Percentiles rank a stretch among this genome's conserved stretches.
Evolutionary conservation across 2,797 vertebrate species (phyloP).

Genomic region (Dipus sagitta): DNA sequence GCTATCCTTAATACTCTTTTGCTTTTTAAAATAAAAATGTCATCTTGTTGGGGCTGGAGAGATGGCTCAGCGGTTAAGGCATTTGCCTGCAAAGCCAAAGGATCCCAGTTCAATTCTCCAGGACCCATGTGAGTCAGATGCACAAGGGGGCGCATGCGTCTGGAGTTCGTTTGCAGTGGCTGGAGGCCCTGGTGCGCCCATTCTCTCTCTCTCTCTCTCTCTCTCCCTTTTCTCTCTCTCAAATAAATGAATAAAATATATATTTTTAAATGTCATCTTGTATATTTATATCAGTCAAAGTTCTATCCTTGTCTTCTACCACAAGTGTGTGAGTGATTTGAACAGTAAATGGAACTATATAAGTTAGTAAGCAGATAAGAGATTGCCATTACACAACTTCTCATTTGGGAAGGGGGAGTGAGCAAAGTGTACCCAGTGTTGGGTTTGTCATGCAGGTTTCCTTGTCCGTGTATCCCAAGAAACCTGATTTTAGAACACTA

Average conservation of each 20-base stretch:
- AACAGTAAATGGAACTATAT: constrained; percentile 7
- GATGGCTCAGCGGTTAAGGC: too few species aligned
- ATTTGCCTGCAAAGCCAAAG: too few species aligned
- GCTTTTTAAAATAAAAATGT: constrained; percentile 5
- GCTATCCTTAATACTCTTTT: constrained; percentile 52
- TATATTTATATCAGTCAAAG: neutral
- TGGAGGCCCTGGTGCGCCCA: too few species aligned
- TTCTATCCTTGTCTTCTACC: neutral
- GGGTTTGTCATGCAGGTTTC: neutral
- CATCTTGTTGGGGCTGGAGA: neutral
- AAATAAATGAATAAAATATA: too few species aligned
- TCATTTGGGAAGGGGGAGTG: neutral
- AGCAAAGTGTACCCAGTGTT: neutral
- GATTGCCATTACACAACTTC: neutral
- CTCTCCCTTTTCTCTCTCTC: too few species aligned
- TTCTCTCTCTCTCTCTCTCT: too few species aligned
- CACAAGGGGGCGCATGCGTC: too few species aligned
- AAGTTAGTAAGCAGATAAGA: constrained; percentile 12
- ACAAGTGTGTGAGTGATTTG: neutral
- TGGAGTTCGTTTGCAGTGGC: too few species aligned
- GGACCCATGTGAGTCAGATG: too few species aligned
- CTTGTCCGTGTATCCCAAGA: neutral
- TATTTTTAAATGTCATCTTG: neutral
- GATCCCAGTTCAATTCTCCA: too few species aligned
- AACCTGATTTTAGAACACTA: constrained; percentile 39